phyloP scores from a whole-genome alignment of 2,888 invertebrate genomes.

The Phymatocera aterrima region DNA sequence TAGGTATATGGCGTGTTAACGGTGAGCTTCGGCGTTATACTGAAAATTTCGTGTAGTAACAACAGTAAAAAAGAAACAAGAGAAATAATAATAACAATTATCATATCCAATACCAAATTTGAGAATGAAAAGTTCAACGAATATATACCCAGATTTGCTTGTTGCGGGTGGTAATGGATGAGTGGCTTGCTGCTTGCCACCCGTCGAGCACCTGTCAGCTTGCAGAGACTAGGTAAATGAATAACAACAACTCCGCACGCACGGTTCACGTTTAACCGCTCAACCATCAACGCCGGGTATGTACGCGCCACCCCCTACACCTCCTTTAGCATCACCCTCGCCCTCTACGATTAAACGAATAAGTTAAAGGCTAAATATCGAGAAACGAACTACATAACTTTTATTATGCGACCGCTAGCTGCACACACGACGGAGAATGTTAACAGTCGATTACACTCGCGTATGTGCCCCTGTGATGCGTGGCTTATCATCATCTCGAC shows the following conservation, averaged over 20 bases:
- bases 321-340: not conserved
- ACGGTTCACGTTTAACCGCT: not conserved
- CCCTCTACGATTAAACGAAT: slow-evolving; percentile 8
- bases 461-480: no score
- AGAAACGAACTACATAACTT: not conserved
- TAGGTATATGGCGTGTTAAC: no score
- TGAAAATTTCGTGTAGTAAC: no score
- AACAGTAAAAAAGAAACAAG: not conserved
- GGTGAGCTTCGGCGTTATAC: no score
- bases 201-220: slow-evolving; percentile 28
- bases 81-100: not conserved
- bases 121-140: not conserved
- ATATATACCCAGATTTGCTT: no score
- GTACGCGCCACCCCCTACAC: not conserved
- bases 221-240: slow-evolving; percentile 10
- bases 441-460: not conserved
- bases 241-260: slow-evolving; percentile 33
- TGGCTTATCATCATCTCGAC: no score
- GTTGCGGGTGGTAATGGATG: not conserved
- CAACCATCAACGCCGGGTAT: not conserved
- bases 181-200: slow-evolving; percentile 13
- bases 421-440: not conserved
- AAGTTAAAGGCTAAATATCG: slow-evolving; percentile 22
- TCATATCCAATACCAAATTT: not conserved
- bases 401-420: not conserved